A percentile compares a stretch with the other conserved stretches of the same genome.
phyloP scores from a whole-genome alignment of 2,113 vertebrate species.

The Eublepharis macularius region DNA sequence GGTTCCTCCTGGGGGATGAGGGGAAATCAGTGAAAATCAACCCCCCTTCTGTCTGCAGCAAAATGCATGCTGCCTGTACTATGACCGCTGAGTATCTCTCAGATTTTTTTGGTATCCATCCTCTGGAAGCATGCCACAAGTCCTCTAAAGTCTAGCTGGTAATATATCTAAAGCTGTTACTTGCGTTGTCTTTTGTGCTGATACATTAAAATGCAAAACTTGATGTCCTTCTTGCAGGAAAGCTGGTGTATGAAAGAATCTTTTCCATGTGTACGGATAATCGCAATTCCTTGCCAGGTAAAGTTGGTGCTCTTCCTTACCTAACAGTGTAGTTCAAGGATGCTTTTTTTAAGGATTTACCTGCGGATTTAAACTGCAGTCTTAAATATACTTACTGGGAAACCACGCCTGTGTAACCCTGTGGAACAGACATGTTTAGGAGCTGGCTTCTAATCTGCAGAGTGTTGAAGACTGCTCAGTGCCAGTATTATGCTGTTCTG shows the following conservation, averaged over 20 bases:
- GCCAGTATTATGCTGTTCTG: not conserved
- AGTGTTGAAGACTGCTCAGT: not conserved
- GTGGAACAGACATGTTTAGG: not conserved
- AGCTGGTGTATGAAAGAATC: constrained; percentile 93
- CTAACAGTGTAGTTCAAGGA: not conserved
- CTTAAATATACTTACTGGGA: not conserved
- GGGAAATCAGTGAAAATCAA: too few relatives aligned
- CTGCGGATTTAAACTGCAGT: not conserved
- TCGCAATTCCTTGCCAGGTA: constrained; percentile 80
- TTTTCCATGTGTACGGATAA: constrained; percentile 90
- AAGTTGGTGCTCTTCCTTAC: not conserved
- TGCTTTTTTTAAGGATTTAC: too few relatives aligned
- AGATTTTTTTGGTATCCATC: too few relatives aligned
- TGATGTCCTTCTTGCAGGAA: constrained; percentile 74
- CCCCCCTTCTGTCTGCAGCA: too few relatives aligned
- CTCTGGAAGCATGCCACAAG: too few relatives aligned
- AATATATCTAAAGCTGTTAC: too few relatives aligned
- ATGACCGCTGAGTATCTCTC: too few relatives aligned
- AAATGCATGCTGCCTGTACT: too few relatives aligned
- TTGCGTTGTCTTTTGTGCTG: too few relatives aligned
- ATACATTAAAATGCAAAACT: fast-evolving
- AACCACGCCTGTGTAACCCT: not conserved
- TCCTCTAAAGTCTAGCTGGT: not conserved
- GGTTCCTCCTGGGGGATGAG: too few relatives aligned
- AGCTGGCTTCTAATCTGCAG: not conserved